phyloP scores from a whole-genome alignment of 2,888 invertebrate genomes.

The Dichetophora obliterata region DNA sequence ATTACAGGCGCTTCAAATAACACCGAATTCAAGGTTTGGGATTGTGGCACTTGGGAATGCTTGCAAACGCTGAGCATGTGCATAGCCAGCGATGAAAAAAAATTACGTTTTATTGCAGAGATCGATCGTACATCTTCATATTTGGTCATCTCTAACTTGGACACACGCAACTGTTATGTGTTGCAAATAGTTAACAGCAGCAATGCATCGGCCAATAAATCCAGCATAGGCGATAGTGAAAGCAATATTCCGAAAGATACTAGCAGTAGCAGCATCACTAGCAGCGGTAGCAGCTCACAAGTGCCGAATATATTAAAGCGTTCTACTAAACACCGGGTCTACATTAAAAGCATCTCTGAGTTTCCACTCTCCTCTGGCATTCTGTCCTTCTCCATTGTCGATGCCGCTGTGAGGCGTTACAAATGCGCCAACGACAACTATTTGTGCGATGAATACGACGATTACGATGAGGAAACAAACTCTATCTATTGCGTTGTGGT shows the following conservation, averaged over 20 bases:
- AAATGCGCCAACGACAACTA: slow-evolving; percentile 70
- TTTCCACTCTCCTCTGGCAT: slow-evolving; percentile 90
- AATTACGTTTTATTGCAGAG: slow-evolving; percentile 72
- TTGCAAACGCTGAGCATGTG: slow-evolving; percentile 81
- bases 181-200: slow-evolving; percentile 77
- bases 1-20: slow-evolving; percentile 92
- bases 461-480: slow-evolving; percentile 73
- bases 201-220: slow-evolving; percentile 18
- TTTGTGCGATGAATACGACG: slow-evolving; percentile 73
- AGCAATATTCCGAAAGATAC: slow-evolving; percentile 43
- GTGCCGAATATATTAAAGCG: slow-evolving; percentile 42
- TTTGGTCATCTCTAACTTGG: slow-evolving; percentile 89
- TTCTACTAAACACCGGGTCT: slow-evolving; percentile 70
- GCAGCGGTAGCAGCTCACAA: slow-evolving; percentile 32
- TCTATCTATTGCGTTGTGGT: slow-evolving; percentile 72
- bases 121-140: slow-evolving; percentile 89
- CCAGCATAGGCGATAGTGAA: slow-evolving; percentile 28
- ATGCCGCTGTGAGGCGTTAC: slow-evolving; percentile 76
- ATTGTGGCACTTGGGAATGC: slow-evolving; percentile 94
- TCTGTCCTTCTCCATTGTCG: slow-evolving; percentile 88
- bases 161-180: slow-evolving; percentile 86
- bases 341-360: slow-evolving; percentile 84
- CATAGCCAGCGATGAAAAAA: slow-evolving; percentile 61
- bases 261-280: slow-evolving; percentile 35
- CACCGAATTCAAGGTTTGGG: slow-evolving; percentile 92